Conservation (phyloP, 1,140 invertebrate species). For the Rhyacophila brunnea region DNA sequence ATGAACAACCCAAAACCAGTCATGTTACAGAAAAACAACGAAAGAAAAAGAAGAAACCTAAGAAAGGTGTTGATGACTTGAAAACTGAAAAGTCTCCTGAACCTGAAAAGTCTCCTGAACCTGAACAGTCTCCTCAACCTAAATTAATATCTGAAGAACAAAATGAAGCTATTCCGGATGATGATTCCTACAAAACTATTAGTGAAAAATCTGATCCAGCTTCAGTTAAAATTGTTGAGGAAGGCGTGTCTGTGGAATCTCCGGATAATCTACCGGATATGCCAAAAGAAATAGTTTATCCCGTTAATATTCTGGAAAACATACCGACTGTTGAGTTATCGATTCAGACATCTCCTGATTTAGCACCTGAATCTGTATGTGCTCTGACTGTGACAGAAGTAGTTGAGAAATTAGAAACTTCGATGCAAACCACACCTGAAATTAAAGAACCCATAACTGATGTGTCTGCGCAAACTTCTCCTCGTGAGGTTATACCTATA, state of each 20-base stretch:
- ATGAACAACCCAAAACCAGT: slow-evolving; percentile 6
- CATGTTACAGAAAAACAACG: slow-evolving; percentile 28
- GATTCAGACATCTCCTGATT: slow-evolving; percentile 62
- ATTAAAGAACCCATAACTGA: slow-evolving; percentile 50
- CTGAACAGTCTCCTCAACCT: slow-evolving; percentile 39
- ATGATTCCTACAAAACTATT: slow-evolving; percentile 57
- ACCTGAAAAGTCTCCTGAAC: slow-evolving; percentile 40
- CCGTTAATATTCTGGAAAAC: slow-evolving; percentile 60
- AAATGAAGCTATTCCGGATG: slow-evolving; percentile 42
- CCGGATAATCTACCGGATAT: slow-evolving; percentile 45
- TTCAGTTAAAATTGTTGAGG: slow-evolving; percentile 65
- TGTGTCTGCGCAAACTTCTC: slow-evolving; percentile 53
- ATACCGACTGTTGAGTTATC: slow-evolving; percentile 54
- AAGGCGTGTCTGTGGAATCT: slow-evolving; percentile 52
- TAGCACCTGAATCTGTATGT: slow-evolving; percentile 52
- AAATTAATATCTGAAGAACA: slow-evolving; percentile 37
- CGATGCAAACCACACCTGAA: slow-evolving; percentile 57
- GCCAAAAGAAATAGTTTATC: slow-evolving; percentile 54
- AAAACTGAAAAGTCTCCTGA: slow-evolving; percentile 37
- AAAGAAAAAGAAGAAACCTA: slow-evolving; percentile 33
- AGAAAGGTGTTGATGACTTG: slow-evolving; percentile 40
- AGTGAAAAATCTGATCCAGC: slow-evolving; percentile 57
- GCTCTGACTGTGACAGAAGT: slow-evolving; percentile 40
- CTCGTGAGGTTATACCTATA: slow-evolving; percentile 43
- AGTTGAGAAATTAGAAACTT: slow-evolving; percentile 52